phyloP scores from a whole-genome alignment of 2,797 vertebrate genomes.

The Pangasius macronema region DNA sequence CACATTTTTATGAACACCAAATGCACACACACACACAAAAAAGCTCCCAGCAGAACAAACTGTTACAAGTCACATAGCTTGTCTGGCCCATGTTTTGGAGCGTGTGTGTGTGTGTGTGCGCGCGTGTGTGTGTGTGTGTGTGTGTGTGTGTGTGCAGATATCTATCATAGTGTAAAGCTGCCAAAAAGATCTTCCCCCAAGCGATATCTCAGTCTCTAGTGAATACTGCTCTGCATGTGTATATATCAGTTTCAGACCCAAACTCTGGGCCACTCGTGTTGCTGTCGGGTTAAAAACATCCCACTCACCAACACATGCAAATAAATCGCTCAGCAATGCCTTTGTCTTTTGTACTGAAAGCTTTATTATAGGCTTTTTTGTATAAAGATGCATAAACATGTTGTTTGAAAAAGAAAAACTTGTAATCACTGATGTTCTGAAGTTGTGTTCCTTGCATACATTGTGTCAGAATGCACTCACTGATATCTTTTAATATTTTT shows the following conservation, averaged over 20 bases:
- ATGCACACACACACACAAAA: neutral
- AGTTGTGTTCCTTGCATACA: neutral
- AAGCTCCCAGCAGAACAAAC: neutral
- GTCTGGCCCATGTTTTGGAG: slow-evolving; percentile 11
- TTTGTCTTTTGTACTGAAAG: neutral
- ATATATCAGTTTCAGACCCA: slow-evolving; percentile 47
- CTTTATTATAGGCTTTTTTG: neutral
- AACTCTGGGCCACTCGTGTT: slow-evolving; percentile 36
- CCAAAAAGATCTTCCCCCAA: slow-evolving; percentile 44
- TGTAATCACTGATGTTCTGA: neutral
- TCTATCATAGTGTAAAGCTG: slow-evolving; percentile 30
- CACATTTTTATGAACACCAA: neutral
- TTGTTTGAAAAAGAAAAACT: neutral
- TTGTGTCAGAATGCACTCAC: neutral
- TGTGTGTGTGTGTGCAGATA: neutral
- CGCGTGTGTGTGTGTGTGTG: slow-evolving; percentile 18
- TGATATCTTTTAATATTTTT: neutral
- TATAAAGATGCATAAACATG: neutral
- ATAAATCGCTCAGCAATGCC: slow-evolving; percentile 4
- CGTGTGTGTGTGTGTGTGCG: too few species aligned
- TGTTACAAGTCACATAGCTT: neutral
- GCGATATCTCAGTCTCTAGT: slow-evolving; percentile 48
- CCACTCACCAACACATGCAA: neutral
- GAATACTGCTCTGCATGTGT: slow-evolving; percentile 50
- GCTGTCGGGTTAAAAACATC: slow-evolving; percentile 41